Evolutionary conservation across 2,113 vertebrate species (phyloP), one percentile per base, ranked within the genome.

Genomic region (Tyto alba): DNA sequence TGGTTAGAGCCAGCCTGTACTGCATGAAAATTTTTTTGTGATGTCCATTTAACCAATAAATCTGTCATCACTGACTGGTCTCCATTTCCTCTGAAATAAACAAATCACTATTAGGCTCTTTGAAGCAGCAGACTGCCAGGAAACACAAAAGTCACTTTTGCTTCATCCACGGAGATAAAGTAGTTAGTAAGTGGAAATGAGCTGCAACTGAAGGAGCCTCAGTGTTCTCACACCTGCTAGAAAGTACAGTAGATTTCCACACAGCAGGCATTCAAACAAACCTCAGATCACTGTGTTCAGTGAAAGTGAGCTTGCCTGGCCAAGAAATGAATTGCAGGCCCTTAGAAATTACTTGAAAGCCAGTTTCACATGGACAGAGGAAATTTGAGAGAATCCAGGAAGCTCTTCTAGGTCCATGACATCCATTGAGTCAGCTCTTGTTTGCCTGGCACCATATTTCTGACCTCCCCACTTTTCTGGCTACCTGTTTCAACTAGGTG

Each of bases 71-170:
- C 98, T 96, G 95, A 98, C 97, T 98, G 98, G 97, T 97, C 97
- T 98, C 98, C 97, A 98, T 98, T 98, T 98, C 98, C 98, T 98
- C 97, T 91, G 97, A 98, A 98, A 98, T 98, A 98, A 98, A 98
- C 98, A 98, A 98, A 98, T 98, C 97, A 97, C 97, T 96, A 89
- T 97, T 97, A 97, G 94, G 91, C 97, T 95, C 97, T 98, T 98
- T 98, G 98, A 98, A 98, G 97, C 94, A 96, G 92, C 90, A 97
- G 97, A 96, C 97, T 98, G 97, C 95, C 97, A 98, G 97, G 97
- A 98, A 98, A 98, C 96, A 97, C 95, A 93, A 98, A 98, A 98
- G 95, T 98, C 97, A 98, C 97, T 98, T 98, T 97, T 98, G 97
- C 97, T 98, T 97, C 97, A 95, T 98, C 97, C 92, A 97, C n/a